Conservation (phyloP, 2,888 invertebrate species). For the Ichneumoninae sp. region DNA sequence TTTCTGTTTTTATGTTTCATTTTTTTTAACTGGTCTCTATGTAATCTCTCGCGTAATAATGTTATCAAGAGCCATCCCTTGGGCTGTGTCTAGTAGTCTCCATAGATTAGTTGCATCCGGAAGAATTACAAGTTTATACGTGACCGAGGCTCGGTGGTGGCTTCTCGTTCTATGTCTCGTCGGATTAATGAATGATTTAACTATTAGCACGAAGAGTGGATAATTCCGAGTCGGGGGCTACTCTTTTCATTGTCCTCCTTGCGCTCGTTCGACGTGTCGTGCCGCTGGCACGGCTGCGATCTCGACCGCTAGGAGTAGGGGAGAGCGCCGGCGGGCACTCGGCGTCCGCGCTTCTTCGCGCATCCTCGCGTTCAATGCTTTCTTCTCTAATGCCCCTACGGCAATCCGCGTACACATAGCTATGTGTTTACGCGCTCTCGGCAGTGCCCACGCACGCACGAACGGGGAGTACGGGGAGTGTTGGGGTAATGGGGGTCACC, state of each 20-base stretch:
- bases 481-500: neutral
- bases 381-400: neutral
- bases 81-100: slow-evolving; percentile 51
- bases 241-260: slow-evolving; percentile 26
- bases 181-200: slow-evolving; percentile 61
- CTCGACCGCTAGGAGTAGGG: neutral
- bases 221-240: slow-evolving; percentile 43
- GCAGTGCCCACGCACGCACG: slow-evolving; percentile 42
- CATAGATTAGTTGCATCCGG: slow-evolving; percentile 71
- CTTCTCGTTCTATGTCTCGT: slow-evolving; percentile 11
- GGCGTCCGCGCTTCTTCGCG: neutral
- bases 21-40: neutral
- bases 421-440: slow-evolving; percentile 6
- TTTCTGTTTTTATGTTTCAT: slow-evolving; percentile 7
- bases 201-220: slow-evolving; percentile 58
- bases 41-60: slow-evolving; percentile 30
- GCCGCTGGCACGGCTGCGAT: neutral
- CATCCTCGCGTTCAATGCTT: slow-evolving; percentile 7
- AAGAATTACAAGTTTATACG: slow-evolving; percentile 68
- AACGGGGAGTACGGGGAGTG: neutral
- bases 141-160: slow-evolving; percentile 48
- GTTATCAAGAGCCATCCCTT: slow-evolving; percentile 43
- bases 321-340: neutral
- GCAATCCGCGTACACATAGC: neutral
- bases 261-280: slow-evolving; percentile 12